These are phyloP conservation scores for Xiphorhynchus elegans DNA, from an alignment of 2,113 vertebrate species.

Conservation along the genomic window DNA sequence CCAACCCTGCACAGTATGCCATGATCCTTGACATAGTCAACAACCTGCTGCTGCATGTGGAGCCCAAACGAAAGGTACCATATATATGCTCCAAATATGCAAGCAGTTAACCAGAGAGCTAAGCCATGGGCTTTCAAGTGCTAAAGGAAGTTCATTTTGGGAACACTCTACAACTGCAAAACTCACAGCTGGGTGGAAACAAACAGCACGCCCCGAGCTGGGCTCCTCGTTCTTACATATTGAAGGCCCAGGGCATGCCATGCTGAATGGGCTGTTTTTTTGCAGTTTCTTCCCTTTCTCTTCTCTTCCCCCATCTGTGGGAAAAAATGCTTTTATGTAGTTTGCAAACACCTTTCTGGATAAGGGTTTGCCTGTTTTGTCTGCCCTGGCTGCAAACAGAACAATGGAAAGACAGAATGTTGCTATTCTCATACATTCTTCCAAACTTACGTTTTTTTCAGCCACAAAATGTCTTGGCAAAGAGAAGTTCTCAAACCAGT, in stretches of 20 bases:
- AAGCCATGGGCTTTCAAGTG: background rate
- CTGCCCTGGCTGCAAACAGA: background rate
- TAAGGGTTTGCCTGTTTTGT: background rate
- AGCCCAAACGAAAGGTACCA: conserved; percentile 92
- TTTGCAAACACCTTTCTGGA: background rate
- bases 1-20: conserved; percentile 96
- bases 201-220: background rate
- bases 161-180: background rate
- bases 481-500: background rate
- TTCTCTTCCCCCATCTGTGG: background rate
- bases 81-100: background rate
- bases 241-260: background rate
- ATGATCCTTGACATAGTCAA: conserved; percentile 99
- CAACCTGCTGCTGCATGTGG: conserved; percentile 94
- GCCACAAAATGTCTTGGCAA: background rate
- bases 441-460: background rate
- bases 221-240: background rate
- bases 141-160: background rate
- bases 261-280: background rate
- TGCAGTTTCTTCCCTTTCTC: background rate
- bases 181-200: background rate
- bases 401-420: background rate
- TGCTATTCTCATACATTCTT: background rate
- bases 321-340: background rate
- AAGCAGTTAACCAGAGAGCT: background rate